Conservation (phyloP, 2,113 vertebrate species). For the Diglossa brunneiventris region DNA sequence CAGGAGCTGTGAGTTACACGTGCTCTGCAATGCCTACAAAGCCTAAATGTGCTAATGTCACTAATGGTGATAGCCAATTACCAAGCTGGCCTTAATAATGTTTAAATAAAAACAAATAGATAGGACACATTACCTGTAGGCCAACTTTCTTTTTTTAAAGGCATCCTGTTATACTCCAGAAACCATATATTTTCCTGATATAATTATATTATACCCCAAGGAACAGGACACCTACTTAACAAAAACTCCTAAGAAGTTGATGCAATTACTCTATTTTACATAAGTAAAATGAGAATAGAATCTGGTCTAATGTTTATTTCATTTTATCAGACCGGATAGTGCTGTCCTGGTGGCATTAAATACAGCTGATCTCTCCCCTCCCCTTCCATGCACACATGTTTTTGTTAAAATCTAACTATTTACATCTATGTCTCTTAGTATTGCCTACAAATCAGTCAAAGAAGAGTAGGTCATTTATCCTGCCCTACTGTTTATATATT, state of each 20-base stretch:
- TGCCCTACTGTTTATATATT: slow-evolving; percentile 68
- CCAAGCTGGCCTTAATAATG: neutral
- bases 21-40: neutral
- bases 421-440: slow-evolving; percentile 57
- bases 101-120: neutral
- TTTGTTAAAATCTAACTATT: slow-evolving; percentile 69
- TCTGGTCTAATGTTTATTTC: slow-evolving; percentile 40
- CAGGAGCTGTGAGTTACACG: fast-evolving
- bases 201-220: neutral
- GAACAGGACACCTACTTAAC: neutral
- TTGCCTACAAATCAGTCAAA: slow-evolving; percentile 67
- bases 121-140: neutral
- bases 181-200: neutral
- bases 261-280: neutral
- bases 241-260: neutral
- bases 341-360: slow-evolving; percentile 50
- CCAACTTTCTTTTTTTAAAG: neutral
- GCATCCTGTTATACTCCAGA: neutral
- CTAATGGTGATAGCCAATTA: neutral
- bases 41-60: neutral
- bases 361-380: slow-evolving; percentile 6
- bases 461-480: slow-evolving; percentile 55
- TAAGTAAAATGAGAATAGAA: slow-evolving; percentile 19
- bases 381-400: neutral
- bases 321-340: slow-evolving; percentile 35